Evolutionary conservation across 2,113 vertebrate genomes (phyloP), one percentile per base, ranked within the genome.

Genomic region (Gnathonemus echidnorhynchus): DNA sequence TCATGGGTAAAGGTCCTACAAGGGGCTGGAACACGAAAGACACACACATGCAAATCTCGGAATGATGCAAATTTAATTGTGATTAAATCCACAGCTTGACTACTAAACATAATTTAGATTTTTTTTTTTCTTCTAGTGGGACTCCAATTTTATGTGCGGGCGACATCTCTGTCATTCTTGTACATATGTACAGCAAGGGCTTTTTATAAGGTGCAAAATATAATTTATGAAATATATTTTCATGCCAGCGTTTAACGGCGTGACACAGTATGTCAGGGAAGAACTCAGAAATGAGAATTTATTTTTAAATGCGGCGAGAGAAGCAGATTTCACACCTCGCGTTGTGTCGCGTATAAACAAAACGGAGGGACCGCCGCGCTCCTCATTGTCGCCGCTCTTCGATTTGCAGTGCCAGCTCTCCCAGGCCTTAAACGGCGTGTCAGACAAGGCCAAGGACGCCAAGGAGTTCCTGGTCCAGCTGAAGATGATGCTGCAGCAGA

Each of bases 381-480:
- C 8, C 3, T 83, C 19, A 58, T 11, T 91, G 45, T 90, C 56
- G 87, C 19, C 80, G 49, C 5, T 91, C 87, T 88, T 88, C 74
- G 89, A 19, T 86, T 92, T 92, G 56, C 96, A 99, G 98, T 97
- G 97, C 90, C 98, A 99, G 92, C 94, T 99, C 24, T 99, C 98
- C 91, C 98, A 99, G 95, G 98, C 98, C 77, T 96, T 99, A 93
- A 99, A 97, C 48, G 97, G 98, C 1, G 96, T 99, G 91, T 99
- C 98, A 0, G 98, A 99, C 91, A 99, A 98, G 96, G 98, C 98
- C 50, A 99, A 99, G 91, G 98, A 99, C 90, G 98, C 98, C 3
- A 99, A 99, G 93, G 98, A 99, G 93, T 99, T 99, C 93, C 95
- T 99, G 94, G 97, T 99, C 90, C 98, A 98, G 74, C 96, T 99